Evolutionary conservation across 2,797 vertebrate species (phyloP).

Genomic region (Pangasius macronema): DNA sequence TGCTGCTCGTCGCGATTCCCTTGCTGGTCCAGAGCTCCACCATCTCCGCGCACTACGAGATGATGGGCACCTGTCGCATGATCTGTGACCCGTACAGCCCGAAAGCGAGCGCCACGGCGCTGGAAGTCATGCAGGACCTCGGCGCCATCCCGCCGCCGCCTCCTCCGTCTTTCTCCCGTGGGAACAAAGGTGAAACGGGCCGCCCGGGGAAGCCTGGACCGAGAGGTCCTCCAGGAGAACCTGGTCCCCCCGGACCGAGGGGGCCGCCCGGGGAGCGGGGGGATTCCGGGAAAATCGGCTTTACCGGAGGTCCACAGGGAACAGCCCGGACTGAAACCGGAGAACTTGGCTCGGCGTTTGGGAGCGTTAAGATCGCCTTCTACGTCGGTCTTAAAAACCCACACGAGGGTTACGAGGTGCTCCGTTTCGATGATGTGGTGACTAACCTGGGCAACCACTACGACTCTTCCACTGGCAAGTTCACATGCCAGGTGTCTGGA

Average conservation of each 20-base stretch:
- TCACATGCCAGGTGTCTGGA: constrained; percentile 91
- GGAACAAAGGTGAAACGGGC: constrained; percentile 86
- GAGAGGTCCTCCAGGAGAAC: constrained; percentile 83
- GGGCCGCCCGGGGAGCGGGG: constrained; percentile 86
- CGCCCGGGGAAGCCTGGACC: constrained; percentile 85
- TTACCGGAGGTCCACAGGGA: constrained; percentile 74
- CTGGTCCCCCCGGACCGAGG: constrained; percentile 85
- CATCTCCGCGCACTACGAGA: constrained; percentile 87
- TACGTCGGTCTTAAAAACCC: constrained; percentile 94
- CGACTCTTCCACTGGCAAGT: constrained; percentile 88
- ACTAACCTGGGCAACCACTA: constrained; percentile 94
- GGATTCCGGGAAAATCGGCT: constrained; percentile 72
- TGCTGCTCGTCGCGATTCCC: constrained; percentile 81
- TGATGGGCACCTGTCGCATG: constrained; percentile 97
- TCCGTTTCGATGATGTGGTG: constrained; percentile 95
- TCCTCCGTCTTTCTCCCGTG: constrained; percentile 81
- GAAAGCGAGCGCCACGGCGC: constrained; percentile 77
- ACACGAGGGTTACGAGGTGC: constrained; percentile 93
- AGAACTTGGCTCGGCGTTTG: constrained; percentile 71
- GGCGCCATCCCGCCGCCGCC: constrained; percentile 76
- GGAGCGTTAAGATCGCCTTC: constrained; percentile 85
- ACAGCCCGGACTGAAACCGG: constrained; percentile 75
- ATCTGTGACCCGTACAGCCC: constrained; percentile 89
- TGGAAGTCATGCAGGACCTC: constrained; percentile 86
- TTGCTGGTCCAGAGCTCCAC: constrained; percentile 80